phyloP scores from a whole-genome alignment of 1,140 invertebrate species.

The Mycetomoellerius zeteki region DNA sequence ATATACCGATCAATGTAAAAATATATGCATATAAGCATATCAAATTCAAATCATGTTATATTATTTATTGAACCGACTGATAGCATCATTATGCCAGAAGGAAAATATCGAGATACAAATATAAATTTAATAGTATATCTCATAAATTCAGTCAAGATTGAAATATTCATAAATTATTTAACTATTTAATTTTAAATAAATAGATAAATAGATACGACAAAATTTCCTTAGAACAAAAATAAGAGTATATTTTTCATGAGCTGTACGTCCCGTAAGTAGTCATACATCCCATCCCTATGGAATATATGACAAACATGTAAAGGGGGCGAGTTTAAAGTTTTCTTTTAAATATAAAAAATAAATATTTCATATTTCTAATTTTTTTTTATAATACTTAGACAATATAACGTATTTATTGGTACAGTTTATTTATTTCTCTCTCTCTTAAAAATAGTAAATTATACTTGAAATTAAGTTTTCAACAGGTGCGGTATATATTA shows the following conservation, averaged over 20 bases:
- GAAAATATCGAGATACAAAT: not conserved
- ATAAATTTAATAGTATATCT: not conserved
- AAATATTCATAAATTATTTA: constrained; percentile 17
- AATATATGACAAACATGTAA: no score
- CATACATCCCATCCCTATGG: no score
- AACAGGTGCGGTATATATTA: no score
- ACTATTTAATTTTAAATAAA: not conserved
- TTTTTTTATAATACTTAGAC: no score
- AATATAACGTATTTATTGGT: no score
- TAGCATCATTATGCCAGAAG: not conserved
- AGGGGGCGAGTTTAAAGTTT: no score
- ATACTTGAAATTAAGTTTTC: no score
- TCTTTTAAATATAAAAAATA: no score
- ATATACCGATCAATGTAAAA: constrained; percentile 3
- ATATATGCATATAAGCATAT: not conserved
- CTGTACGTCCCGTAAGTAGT: no score
- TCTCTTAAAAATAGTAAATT: no score
- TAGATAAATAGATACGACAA: not conserved
- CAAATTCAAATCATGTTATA: constrained; percentile 14
- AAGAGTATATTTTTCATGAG: not conserved
- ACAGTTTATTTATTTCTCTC: no score
- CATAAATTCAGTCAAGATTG: not conserved
- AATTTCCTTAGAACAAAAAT: not conserved
- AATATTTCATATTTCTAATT: no score
- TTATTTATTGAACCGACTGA: constrained; percentile 22